Base-by-base conservation (phyloP, 2,797 vertebrate species). In the Chaunax sp. region DNA sequence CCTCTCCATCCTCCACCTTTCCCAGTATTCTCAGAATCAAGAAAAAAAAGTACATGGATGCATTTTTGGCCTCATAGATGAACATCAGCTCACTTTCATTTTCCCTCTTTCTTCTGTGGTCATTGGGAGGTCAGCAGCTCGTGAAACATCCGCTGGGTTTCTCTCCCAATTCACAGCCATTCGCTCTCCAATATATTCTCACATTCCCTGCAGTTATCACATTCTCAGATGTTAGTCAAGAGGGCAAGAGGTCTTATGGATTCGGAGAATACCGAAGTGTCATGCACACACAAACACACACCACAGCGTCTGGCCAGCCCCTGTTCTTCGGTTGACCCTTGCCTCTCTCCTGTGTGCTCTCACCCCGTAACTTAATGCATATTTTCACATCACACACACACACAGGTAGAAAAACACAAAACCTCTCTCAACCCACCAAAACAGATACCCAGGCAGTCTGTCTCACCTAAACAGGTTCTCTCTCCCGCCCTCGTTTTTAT, bases 141-240 rank as follows among this genome's bases (percentile, higher is more conserved):
- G 2, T 28, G 52, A 87, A 80, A 74, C 82, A 83, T 86, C 84
- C 84, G 43, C 37, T 18, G 64, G 72, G 75, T 82, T 84, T 85
- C 75, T 87, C 70, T 69, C 69, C 69, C 69, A 54, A 64, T 65
- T 77, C 81, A 50, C 83, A 65, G 28, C 67, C 51, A 18, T 77
- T 75, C 61, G 50, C 64, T 55, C 62, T 51, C 62, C 79, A 72
- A 70, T 87, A 87, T 85, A 89, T 86, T 88, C 86, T 87, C 87
- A 83, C 87, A 89, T 88, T 89, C 88, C 79, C 72, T 4, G 75
- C 71, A 89, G 79, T 90, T 89, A 86, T 85, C 87, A 83, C 83
- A 37, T 90, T 87, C 86, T 88, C 88, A 87, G 72, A 87, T 87
- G 84, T 87, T 88, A 56, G 78, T 72, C 76, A n/a, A 69, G 79